Conservation (phyloP, 2,797 vertebrate species). For the Poeciliopsis gracilis region DNA sequence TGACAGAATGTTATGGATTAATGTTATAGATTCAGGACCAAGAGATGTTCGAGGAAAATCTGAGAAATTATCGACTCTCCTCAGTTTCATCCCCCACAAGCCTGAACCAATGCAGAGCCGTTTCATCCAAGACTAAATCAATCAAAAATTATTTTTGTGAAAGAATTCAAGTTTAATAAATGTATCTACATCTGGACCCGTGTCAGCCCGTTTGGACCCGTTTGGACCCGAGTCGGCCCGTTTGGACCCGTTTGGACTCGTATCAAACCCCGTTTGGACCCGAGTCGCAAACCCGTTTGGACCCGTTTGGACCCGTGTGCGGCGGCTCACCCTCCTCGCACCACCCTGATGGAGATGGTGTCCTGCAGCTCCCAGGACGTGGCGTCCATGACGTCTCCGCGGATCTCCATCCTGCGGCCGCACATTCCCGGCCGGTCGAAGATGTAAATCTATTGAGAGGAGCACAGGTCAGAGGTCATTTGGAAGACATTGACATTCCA, state of each 20-base stretch:
- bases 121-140: too few species aligned
- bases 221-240: too few species aligned
- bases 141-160: too few species aligned
- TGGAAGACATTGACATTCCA: background rate
- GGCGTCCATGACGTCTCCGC: constrained; percentile 81
- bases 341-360: constrained; percentile 87
- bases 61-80: too few species aligned
- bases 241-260: background rate
- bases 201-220: too few species aligned
- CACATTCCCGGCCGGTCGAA: constrained; percentile 83
- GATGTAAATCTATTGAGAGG: constrained; percentile 82
- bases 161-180: too few species aligned
- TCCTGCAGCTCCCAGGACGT: constrained; percentile 85
- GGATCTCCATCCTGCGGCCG: constrained; percentile 85
- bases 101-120: background rate
- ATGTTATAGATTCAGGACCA: background rate
- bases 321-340: constrained; percentile 89
- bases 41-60: background rate
- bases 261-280: too few species aligned
- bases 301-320: background rate
- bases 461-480: background rate
- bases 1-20: background rate
- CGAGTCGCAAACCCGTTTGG: too few species aligned
- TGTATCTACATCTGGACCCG: too few species aligned
- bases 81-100: background rate